Base-by-base conservation (phyloP, 2,888 invertebrate genomes). In the Standfussiana lucernea region DNA sequence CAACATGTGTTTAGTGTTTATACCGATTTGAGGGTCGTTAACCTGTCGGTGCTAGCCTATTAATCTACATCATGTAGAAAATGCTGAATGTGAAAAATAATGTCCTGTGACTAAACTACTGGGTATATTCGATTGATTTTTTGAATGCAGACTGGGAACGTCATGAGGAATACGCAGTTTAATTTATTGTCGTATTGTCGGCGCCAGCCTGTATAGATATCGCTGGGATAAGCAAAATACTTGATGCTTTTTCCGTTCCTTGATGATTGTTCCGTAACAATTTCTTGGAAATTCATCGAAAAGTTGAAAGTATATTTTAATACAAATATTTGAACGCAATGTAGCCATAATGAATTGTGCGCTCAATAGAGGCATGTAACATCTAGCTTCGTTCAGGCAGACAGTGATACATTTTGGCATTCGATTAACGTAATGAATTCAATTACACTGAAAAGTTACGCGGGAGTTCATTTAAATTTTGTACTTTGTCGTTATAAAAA, bases 401-500 rank as follows among this genome's bases (percentile, higher is more conserved):
- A 73, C 69, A 53, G 56, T 65, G 37, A 80, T 80, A 68, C 81
- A 77, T 77, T 80, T 77, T 77, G 74, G 47, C 67, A 59, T 80
- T 75, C 69, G 84, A 84, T 82, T 80, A 86, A 80, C 61, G 66
- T 88, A 79, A 86, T 87, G 61, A 80, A 87, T 84, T 82, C 61
- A 82, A 84, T 86, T 76, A 80, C 68, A 45, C 66, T 77, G 67
- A 77, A 74, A 88, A 80, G 73, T 79, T 77, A 62, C 75, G 61
- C 53, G 59, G 37, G 35, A 37, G 64, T 72, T 64, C 67, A 82
- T 82, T 79, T 15, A 70, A 78, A 82, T 78, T 68, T 64, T 47
- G 64, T 75, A 73, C 75, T 87, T 75, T 76, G 68, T 80, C 72
- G 77, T 64, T 35, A 61, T 28, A 68, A 77, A 83, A 82, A 87